Evolutionary conservation across 2,113 vertebrate genomes (phyloP), one percentile per base, ranked within the genome.

Genomic region (Heliornis fulica): DNA sequence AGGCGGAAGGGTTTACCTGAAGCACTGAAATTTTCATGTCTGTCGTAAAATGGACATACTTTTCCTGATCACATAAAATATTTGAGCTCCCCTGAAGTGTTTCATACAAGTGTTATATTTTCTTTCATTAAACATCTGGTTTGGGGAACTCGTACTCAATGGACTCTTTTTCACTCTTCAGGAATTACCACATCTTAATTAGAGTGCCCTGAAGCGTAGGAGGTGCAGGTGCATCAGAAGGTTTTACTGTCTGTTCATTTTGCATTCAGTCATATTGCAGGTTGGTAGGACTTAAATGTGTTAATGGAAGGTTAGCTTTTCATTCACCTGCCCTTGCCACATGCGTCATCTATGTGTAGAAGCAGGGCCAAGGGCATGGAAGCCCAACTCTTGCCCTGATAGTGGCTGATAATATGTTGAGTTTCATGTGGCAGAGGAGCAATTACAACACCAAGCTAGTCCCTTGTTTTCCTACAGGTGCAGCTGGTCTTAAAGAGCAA

Each of bases 251-350:
- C 68, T 48, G 7, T 83, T 81, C n/a, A 12, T 15, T 48, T 79
- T 81, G 16, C 28, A 78, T 89, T 79, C 40, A 18, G 21, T 63
- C 12, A 1, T 57, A 23, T 51, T 91, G 29, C 0, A 5, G n/a
- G 32, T 77, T 38, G 28, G 17, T 40, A 56, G 69, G 34, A 15
- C 43, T 89, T 31, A 54, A 28, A 28, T 40, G 43, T 70, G 65
- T 40, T 50, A 50, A 15, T 41, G 14, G 64, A 41, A 81, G 50
- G 19, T 43, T 29, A 48, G 48, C 21, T 65, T 88, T 75, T 53
- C 2, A 8, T 64, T 61, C 38, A 2, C 18, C 23, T n/a, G 5
- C 5, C 0, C 40, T 51, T 53, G 6, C 23, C 13, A 1, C 3
- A 8, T 21, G 21, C 15, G 2, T 28, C 32, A 11, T 64, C 22